A percentile compares a stretch with the other conserved stretches of the same genome.
phyloP scores from a whole-genome alignment of 2,888 invertebrate genomes.

The Tachina lurida region DNA sequence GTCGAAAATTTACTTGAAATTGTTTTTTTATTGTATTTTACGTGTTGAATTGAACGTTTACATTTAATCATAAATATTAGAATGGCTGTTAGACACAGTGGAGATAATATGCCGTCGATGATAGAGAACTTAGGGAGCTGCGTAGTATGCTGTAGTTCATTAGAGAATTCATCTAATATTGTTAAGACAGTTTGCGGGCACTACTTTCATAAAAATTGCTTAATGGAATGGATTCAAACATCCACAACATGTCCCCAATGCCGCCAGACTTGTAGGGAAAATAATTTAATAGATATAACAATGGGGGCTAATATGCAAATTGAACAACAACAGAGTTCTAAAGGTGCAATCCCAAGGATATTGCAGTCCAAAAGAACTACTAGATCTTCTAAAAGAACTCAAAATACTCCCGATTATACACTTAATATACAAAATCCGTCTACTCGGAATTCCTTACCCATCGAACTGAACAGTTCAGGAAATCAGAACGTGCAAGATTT shows the following conservation, averaged over 20 bases:
- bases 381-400: slow-evolving; percentile 15
- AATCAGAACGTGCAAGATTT: too few relatives aligned
- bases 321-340: not conserved
- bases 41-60: too few relatives aligned
- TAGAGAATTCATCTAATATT: not conserved
- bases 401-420: slow-evolving; percentile 18
- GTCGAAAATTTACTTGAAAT: too few relatives aligned
- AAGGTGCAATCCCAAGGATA: slow-evolving; percentile 12
- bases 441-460: not conserved
- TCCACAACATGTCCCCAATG: not conserved
- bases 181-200: slow-evolving; percentile 4
- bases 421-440: slow-evolving; percentile 11
- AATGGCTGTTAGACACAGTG: slow-evolving; percentile 13
- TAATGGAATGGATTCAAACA: not conserved
- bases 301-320: not conserved
- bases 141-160: slow-evolving; percentile 1
- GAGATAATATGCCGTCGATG: too few relatives aligned
- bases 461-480: too few relatives aligned
- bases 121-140: not conserved
- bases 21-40: too few relatives aligned
- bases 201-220: slow-evolving; percentile 21
- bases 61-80: not conserved
- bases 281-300: not conserved
- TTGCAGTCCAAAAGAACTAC: slow-evolving; percentile 15
- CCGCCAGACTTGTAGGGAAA: too few relatives aligned